Conservation (phyloP, 2,797 vertebrate species). For the Graptemys geographica region DNA sequence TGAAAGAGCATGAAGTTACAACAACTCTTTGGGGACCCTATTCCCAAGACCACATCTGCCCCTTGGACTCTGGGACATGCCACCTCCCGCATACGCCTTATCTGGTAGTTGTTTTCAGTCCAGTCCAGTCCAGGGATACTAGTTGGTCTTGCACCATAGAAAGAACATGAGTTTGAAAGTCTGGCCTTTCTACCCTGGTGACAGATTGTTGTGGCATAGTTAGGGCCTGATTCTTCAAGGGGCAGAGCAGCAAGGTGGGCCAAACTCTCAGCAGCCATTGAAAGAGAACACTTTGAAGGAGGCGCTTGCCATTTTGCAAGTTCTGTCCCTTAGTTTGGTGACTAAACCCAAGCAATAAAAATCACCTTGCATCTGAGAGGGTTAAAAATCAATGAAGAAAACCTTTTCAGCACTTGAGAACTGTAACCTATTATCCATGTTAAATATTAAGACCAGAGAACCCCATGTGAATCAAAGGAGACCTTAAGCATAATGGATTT, state of each 20-base stretch:
- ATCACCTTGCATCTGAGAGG: background rate
- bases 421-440: background rate
- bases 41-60: background rate
- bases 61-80: background rate
- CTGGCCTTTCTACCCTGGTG: accelerated
- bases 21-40: background rate
- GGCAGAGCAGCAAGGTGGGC: background rate
- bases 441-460: slow-evolving; percentile 16
- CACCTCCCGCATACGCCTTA: accelerated
- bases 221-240: background rate
- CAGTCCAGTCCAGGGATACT: background rate
- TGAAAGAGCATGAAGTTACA: background rate
- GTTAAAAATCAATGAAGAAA: slow-evolving; percentile 44
- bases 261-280: background rate
- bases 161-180: background rate
- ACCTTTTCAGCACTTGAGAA: background rate
- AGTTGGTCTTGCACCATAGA: background rate
- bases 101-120: background rate
- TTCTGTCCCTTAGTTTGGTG: background rate
- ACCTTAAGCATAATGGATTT: slow-evolving; percentile 11
- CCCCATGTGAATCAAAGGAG: slow-evolving; percentile 2
- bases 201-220: background rate
- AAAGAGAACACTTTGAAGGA: background rate
- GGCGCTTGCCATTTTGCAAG: background rate
- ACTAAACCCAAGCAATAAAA: background rate